Conservation (phyloP, 2,797 vertebrate genomes). For the Semaprochilodus insignis region DNA sequence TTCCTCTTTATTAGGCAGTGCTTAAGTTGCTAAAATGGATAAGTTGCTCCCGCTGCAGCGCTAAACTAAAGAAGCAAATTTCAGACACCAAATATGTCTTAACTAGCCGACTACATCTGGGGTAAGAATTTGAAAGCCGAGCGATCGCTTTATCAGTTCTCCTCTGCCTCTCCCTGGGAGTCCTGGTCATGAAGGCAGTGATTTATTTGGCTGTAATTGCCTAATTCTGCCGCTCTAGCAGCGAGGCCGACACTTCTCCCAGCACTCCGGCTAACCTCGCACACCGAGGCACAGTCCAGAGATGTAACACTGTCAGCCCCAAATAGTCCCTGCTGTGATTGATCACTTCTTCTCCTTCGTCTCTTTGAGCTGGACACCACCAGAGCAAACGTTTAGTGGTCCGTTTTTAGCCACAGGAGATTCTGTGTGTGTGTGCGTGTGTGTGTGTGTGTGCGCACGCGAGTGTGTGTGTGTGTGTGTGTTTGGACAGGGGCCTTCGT, state of each 20-base stretch:
- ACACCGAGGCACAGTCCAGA: conserved; percentile 74
- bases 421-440: conserved; percentile 68
- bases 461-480: conserved; percentile 61
- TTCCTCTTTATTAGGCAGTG: too few species aligned
- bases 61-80: background rate
- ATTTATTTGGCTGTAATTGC: conserved; percentile 82
- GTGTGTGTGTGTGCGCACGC: too few species aligned
- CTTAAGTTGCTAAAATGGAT: too few species aligned
- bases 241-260: conserved; percentile 32
- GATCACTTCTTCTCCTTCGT: conserved; percentile 67
- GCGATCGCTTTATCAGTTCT: conserved; percentile 66
- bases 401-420: conserved; percentile 69
- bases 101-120: background rate
- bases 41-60: too few species aligned
- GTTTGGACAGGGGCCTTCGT: conserved; percentile 38
- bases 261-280: conserved; percentile 71
- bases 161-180: conserved; percentile 72
- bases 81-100: background rate
- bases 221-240: conserved; percentile 74
- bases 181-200: conserved; percentile 72
- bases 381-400: conserved; percentile 77
- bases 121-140: background rate
- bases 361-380: conserved; percentile 62
- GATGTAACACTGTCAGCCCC: conserved; percentile 78
- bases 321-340: conserved; percentile 75